Evolutionary conservation across 2,797 vertebrate genomes (phyloP).

Genomic region (Morelia viridis): DNA sequence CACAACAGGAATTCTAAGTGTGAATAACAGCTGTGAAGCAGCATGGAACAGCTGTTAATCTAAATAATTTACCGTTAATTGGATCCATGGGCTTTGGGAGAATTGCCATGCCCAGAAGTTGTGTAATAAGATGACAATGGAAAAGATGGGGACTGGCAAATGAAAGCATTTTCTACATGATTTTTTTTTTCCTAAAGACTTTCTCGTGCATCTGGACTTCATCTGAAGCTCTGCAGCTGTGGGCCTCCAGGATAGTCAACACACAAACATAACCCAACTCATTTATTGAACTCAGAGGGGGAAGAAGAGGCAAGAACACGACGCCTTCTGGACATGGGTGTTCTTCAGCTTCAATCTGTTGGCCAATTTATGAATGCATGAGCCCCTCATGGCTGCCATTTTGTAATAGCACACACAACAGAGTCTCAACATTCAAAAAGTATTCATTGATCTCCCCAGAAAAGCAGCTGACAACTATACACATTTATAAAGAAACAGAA

Average conservation of each 20-base stretch:
- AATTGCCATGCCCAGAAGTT: not conserved
- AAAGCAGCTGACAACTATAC: not conserved
- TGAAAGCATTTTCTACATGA: not conserved
- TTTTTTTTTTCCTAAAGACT: not conserved
- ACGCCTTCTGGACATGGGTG: not conserved
- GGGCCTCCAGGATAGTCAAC: not conserved
- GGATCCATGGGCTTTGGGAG: constrained; percentile 39
- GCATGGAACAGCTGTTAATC: constrained; percentile 51
- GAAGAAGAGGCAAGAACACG: not conserved
- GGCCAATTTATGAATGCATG: not conserved
- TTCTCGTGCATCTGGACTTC: constrained; percentile 2
- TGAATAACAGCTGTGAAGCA: constrained; percentile 49
- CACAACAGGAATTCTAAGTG: not conserved
- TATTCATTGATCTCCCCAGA: not conserved
- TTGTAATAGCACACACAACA: not conserved
- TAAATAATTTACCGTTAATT: constrained; percentile 62
- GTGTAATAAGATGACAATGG: not conserved
- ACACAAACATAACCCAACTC: not conserved
- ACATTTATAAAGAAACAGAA: not conserved
- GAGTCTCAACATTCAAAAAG: not conserved
- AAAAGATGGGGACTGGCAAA: not conserved
- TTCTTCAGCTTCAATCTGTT: too few relatives aligned
- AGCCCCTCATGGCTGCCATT: not conserved
- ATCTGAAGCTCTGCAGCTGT: not conserved
- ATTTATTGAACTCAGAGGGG: not conserved